Evolutionary conservation across 2,113 vertebrate species (phyloP).

Genomic region (Coturnix japonica): DNA sequence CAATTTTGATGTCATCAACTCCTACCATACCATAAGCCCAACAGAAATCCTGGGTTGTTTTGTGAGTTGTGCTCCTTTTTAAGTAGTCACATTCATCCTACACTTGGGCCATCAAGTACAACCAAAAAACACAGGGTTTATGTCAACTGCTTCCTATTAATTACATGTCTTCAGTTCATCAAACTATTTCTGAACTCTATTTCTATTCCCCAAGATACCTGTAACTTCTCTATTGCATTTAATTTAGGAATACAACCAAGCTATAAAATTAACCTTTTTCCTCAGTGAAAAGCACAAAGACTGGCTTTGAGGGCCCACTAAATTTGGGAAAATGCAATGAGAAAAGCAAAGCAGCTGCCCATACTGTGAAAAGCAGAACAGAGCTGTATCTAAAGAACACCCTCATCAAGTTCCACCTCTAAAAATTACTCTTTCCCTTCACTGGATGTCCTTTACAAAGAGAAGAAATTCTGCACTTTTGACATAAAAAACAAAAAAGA

Average conservation of each 20-base stretch:
- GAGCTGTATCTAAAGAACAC: not conserved
- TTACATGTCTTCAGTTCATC: not conserved
- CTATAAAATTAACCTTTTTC: not conserved
- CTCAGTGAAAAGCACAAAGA: not conserved
- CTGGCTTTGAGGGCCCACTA: not conserved
- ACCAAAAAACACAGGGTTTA: not conserved
- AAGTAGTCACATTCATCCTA: not conserved
- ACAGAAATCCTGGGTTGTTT: not conserved
- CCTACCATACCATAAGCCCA: not conserved
- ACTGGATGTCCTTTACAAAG: not conserved
- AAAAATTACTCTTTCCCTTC: not conserved
- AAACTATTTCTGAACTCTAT: not conserved
- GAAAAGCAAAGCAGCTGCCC: not conserved
- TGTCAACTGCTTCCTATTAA: not conserved
- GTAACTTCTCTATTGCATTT: not conserved
- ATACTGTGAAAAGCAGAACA: not conserved
- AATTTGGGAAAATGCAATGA: not conserved
- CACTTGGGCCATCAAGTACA: not conserved
- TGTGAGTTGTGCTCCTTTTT: not conserved
- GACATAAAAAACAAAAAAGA: not conserved
- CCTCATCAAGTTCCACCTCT: constrained; percentile 3
- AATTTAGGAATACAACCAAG: not conserved
- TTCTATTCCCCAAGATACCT: not conserved
- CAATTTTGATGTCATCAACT: not conserved
- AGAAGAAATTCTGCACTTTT: constrained; percentile 16